A percentile compares a stretch with the other conserved stretches of the same genome.
Conservation (phyloP, 2,113 vertebrate species). For the Hylia prasina region DNA sequence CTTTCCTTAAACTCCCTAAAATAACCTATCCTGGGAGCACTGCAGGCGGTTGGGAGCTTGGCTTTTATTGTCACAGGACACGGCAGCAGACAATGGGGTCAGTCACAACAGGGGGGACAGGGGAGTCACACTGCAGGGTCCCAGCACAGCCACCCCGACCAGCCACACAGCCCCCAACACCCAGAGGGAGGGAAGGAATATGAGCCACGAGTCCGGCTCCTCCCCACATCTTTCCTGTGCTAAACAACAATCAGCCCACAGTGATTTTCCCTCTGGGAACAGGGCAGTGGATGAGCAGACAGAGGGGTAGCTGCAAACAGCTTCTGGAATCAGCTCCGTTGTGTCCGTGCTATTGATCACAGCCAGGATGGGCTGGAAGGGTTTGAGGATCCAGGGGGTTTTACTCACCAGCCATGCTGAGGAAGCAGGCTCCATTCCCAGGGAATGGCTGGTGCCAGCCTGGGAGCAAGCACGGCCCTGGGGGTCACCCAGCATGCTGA, state of each 20-base stretch:
- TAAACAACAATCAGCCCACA: fast-evolving
- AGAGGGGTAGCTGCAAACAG: not conserved
- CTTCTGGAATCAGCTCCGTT: fast-evolving
- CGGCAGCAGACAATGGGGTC: not conserved
- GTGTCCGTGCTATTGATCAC: not conserved
- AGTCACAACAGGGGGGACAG: not conserved
- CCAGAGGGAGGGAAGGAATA: not conserved
- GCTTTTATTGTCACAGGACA: not conserved
- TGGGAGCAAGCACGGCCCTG: fast-evolving
- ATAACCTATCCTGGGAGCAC: not conserved
- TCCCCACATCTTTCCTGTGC: fast-evolving
- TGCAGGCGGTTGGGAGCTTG: fast-evolving
- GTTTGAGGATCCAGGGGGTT: not conserved
- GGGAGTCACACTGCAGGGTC: not conserved
- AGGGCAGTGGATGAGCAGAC: not conserved
- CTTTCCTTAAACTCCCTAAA: not conserved
- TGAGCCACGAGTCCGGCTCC: fast-evolving
- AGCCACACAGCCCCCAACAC: not conserved
- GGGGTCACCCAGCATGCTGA: fast-evolving
- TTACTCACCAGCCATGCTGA: not conserved
- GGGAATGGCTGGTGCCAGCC: not conserved
- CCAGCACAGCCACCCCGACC: not conserved
- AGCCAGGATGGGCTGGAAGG: not conserved
- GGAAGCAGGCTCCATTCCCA: not conserved
- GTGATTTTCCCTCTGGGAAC: not conserved